These are phyloP conservation scores for Drosophila meridiana DNA, from an alignment of 2,888 invertebrate genomes.

Conservation along the genomic window DNA sequence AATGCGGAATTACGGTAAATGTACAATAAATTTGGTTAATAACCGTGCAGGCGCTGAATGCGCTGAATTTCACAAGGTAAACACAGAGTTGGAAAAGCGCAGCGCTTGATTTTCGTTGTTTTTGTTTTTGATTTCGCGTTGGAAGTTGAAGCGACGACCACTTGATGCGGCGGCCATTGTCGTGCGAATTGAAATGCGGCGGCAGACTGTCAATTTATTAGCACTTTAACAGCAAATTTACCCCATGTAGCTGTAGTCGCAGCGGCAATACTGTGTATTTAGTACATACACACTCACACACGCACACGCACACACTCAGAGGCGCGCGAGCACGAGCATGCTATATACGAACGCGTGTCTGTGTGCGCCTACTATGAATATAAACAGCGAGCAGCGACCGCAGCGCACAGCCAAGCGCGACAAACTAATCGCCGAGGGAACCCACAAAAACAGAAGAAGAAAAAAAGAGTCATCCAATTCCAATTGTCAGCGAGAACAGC, in stretches of 20 bases:
- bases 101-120: background rate
- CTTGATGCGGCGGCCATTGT: constrained; percentile 58
- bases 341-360: constrained; percentile 24
- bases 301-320: background rate
- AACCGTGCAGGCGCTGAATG: constrained; percentile 30
- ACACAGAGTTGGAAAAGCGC: constrained; percentile 11
- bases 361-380: constrained; percentile 13
- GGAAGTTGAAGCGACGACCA: constrained; percentile 33
- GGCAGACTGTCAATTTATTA: constrained; percentile 73
- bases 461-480: constrained; percentile 46
- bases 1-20: constrained; percentile 2
- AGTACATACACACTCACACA: constrained; percentile 11
- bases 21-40: background rate
- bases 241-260: constrained; percentile 68
- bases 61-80: constrained; percentile 59
- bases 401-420: constrained; percentile 51
- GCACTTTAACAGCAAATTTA: constrained; percentile 70
- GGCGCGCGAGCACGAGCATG: constrained; percentile 1
- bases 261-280: constrained; percentile 43
- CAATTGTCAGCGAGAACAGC: constrained; percentile 34
- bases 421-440: constrained; percentile 61
- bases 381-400: constrained; percentile 52
- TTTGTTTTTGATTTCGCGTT: constrained; percentile 1
- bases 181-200: constrained; percentile 63
- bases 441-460: constrained; percentile 13